Base-by-base conservation (phyloP, 1,140 invertebrate species). In the Bacillus rossius region DNA sequence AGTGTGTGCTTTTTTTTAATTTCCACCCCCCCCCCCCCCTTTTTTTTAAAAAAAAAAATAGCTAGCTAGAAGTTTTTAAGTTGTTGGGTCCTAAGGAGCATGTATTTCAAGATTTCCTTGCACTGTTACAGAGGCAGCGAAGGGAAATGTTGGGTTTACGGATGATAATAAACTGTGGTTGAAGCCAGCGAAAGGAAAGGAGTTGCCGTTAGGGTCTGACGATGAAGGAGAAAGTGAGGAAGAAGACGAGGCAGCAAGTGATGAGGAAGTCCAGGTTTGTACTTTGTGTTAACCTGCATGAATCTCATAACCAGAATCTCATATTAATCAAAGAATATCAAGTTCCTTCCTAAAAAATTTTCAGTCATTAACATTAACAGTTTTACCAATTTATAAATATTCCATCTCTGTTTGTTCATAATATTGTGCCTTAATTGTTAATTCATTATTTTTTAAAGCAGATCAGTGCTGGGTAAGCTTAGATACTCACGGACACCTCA, bases 151-250 rank as follows among this genome's bases (percentile, higher is more conserved):
- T 38, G 84, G 81, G 19, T 86, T 80, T 61, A 80, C 82, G 51
- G 85, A 88, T 78, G 83, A 87, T 29, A 88, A 88, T 66, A 79
- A 81, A 45, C 69, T 74, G 47, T 88, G 85, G 86, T 67, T 88
- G 45, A 87, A 83, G 67, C 79, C 78, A 5, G 60, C 60, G 26
- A 45, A 38, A 22, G 62, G 45, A 52, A 67, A 54, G 60, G 60
- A 58, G 37, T 38, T 47, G 17, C 8, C 40, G 16, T n/a, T 59
- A 60, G 63, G 10, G 48, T 63, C 49, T 42, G 58, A 64, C 54
- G 62, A 61, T 16, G 64, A 62, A 43, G 67, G 62, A 26, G 60
- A 54, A 50, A 75, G 75, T 67, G 67, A 74, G 57, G 74, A 78
- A 61, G 69, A 71, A 41, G 73, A 75, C 43, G 67, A 75, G 42